A percentile compares a stretch with the other conserved stretches of the same genome.
Evolutionary conservation across 2,888 invertebrate species (phyloP).

Genomic region (Lochmaea crataegi): DNA sequence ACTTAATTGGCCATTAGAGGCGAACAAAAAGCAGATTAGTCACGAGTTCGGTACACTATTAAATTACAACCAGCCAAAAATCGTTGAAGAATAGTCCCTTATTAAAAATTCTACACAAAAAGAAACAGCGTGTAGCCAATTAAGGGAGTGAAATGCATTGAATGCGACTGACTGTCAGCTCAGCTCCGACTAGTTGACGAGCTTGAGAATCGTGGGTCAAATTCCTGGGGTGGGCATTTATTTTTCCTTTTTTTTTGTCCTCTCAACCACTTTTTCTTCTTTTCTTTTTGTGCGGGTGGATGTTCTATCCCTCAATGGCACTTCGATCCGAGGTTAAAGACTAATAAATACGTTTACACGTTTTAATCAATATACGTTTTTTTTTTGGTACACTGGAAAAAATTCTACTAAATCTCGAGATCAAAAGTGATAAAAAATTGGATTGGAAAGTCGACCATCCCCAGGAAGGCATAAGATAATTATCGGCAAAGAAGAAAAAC

Average conservation of each 20-base stretch:
- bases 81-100: slow-evolving; percentile 47
- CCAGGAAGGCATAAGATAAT: no score
- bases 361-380: neutral
- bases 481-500: no score
- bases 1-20: slow-evolving; percentile 34
- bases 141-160: slow-evolving; percentile 51
- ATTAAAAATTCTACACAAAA: slow-evolving; percentile 51
- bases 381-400: slow-evolving; percentile 1
- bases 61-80: slow-evolving; percentile 32
- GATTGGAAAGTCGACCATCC: no score
- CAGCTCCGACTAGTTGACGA: slow-evolving; percentile 49
- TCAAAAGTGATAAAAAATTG: no score
- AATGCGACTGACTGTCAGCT: slow-evolving; percentile 47
- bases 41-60: slow-evolving; percentile 37
- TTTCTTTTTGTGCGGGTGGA: slow-evolving; percentile 41
- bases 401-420: neutral
- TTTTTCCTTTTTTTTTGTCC: slow-evolving; percentile 31
- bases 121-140: slow-evolving; percentile 54
- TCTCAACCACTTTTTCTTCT: slow-evolving; percentile 13
- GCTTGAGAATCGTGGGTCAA: slow-evolving; percentile 50
- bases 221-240: slow-evolving; percentile 41
- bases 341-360: neutral
- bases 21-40: slow-evolving; percentile 33
- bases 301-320: slow-evolving; percentile 6
- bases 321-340: slow-evolving; percentile 4